phyloP scores from a whole-genome alignment of 2,113 vertebrate genomes.

The Solenodon paradoxus region DNA sequence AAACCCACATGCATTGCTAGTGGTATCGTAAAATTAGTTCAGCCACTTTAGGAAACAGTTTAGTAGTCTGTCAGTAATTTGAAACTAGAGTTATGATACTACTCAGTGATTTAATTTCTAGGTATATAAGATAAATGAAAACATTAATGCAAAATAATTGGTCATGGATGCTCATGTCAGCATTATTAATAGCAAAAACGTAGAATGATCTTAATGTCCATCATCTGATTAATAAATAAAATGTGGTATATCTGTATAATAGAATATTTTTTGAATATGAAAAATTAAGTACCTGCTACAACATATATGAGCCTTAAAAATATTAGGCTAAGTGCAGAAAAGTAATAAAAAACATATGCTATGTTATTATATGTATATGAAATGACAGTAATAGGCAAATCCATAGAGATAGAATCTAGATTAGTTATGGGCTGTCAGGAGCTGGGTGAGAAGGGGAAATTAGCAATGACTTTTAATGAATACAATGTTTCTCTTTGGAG shows the following conservation, averaged over 20 bases:
- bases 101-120: not conserved
- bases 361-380: not conserved
- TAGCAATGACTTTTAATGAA: not conserved
- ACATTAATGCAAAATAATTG: not conserved
- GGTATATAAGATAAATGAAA: not conserved
- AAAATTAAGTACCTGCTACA: not conserved
- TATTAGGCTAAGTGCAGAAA: not conserved
- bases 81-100: not conserved
- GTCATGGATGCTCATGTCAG: not conserved
- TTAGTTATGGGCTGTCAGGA: not conserved
- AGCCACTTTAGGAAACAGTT: not conserved
- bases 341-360: not conserved
- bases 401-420: not conserved
- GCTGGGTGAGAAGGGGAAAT: not conserved
- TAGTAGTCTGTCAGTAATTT: not conserved
- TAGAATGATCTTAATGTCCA: not conserved
- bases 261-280: not conserved
- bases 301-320: not conserved
- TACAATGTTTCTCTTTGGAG: not conserved
- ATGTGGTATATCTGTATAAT: not conserved
- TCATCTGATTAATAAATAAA: not conserved
- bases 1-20: no score
- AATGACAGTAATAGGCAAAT: not conserved
- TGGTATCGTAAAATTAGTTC: no score
- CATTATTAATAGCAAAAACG: not conserved